Base-by-base conservation (phyloP, 2,113 vertebrate species). In the Proteles cristata region DNA sequence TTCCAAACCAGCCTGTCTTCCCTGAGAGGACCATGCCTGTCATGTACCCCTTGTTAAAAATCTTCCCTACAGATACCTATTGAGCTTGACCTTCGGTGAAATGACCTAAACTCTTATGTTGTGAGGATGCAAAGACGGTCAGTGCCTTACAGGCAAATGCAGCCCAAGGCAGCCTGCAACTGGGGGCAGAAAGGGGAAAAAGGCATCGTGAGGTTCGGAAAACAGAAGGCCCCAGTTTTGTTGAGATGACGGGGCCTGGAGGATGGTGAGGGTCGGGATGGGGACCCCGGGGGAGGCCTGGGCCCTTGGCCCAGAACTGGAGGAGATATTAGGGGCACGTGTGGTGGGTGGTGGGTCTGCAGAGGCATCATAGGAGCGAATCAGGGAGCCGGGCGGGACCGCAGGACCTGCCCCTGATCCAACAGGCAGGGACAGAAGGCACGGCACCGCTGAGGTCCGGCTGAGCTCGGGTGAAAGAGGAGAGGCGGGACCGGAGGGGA, bases 1-100 rank as follows among this genome's bases (percentile, higher is more conserved):
- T 11, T 31, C 43, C 33, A 21, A 14, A 7, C 1, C 3, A 4
- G 15, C 25, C 68, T 3, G 19, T 21, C 82, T 7, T 12, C 33
- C 63, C 61, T 7, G 55, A 0, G 33, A 25, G 48, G 33, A 39
- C 14, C 0, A 0, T 1, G 4, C 6, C 0, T 23, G 55, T 28
- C 55, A 2, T 1, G 15, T 4, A 4, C 2, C 28, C 66, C 9
- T 58, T 0, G 1, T 0, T 0, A 6, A 26, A 50, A 4, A 23
- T 53, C 17, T 31, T 48, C 39, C 21, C 0, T 7, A 7, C 68
- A 50, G 5, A 50, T 21, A 12, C 15, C 4, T 8, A 4, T 0
- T 8, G n/a, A 45, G 35, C 4, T 2, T 7, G 17, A n/a, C 17
- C 68, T 35, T 26, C 25, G 23, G 35, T 3, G 77, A 58, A 2